These are phyloP conservation scores for Adelges cooleyi DNA, from an alignment of 1,140 invertebrate species.

Conservation along the genomic window DNA sequence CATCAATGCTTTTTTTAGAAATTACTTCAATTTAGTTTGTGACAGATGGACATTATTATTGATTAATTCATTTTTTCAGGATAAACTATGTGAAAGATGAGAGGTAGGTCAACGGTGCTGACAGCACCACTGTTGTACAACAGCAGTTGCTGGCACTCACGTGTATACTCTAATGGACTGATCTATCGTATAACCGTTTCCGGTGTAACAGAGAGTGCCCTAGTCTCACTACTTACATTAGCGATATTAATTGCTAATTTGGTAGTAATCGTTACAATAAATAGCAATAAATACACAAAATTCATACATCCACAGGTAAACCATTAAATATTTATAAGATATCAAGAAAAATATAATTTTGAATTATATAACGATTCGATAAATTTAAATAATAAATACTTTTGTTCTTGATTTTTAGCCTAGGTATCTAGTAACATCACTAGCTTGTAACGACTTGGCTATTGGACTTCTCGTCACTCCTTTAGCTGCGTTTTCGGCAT, in stretches of 20 bases:
- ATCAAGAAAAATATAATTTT: too few relatives aligned
- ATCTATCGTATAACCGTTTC: neutral
- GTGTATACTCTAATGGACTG: neutral
- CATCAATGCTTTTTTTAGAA: too few relatives aligned
- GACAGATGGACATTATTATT: too few relatives aligned
- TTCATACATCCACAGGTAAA: conserved; percentile 21
- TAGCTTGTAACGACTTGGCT: conserved; percentile 71
- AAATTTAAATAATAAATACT: too few relatives aligned
- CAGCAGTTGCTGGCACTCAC: conserved; percentile 16
- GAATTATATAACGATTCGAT: too few relatives aligned
- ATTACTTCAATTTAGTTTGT: too few relatives aligned
- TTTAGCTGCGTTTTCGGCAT: conserved; percentile 63
- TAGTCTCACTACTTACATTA: neutral
- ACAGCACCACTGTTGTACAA: conserved; percentile 1
- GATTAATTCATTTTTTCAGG: neutral
- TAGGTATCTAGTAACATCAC: conserved; percentile 65
- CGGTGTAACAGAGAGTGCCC: conserved; percentile 4
- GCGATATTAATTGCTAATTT: conserved; percentile 13
- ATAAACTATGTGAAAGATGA: conserved; percentile 30
- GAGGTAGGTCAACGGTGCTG: conserved; percentile 15
- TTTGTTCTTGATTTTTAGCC: conserved; percentile 53
- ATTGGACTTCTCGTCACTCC: conserved; percentile 71
- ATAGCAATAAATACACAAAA: conserved; percentile 5
- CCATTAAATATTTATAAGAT: too few relatives aligned
- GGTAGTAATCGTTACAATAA: conserved; percentile 4